These are phyloP conservation scores for Myotis daubentonii DNA, from an alignment of 2,797 vertebrate genomes.

Conservation along the genomic window DNA sequence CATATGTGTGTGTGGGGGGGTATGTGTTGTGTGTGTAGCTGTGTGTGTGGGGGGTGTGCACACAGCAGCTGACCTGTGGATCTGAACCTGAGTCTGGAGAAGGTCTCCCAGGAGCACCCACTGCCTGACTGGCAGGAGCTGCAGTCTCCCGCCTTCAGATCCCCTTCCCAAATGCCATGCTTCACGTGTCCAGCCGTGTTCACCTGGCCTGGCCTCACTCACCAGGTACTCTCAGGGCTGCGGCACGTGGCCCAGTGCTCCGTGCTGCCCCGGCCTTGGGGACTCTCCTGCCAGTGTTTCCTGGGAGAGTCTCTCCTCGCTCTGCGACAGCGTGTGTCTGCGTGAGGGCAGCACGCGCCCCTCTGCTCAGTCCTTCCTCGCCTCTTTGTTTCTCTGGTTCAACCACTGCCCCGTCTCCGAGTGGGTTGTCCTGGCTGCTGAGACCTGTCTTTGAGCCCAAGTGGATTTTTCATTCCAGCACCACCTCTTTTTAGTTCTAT, in stretches of 20 bases:
- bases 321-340: too few species aligned
- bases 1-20: background rate
- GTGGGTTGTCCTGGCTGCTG: background rate
- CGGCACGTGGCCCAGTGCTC: background rate
- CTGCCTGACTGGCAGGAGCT: background rate
- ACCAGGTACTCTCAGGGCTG: background rate
- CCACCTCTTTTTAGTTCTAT: background rate
- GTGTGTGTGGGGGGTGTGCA: too few species aligned
- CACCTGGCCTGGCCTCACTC: background rate
- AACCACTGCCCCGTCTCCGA: background rate
- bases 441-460: background rate
- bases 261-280: background rate
- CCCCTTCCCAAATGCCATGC: background rate
- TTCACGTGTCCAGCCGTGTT: background rate
- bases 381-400: background rate
- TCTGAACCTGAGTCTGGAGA: background rate
- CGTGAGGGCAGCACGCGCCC: too few species aligned
- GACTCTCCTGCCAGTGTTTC: rapidly evolving
- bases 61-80: background rate
- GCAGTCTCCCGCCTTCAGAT: background rate
- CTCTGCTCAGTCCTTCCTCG: too few species aligned
- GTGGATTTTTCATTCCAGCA: background rate
- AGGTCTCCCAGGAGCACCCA: background rate
- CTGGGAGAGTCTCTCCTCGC: too few species aligned
- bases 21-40: too few species aligned